Evolutionary conservation across 2,888 invertebrate species (phyloP).

Genomic region (Mythimna lalbum): DNA sequence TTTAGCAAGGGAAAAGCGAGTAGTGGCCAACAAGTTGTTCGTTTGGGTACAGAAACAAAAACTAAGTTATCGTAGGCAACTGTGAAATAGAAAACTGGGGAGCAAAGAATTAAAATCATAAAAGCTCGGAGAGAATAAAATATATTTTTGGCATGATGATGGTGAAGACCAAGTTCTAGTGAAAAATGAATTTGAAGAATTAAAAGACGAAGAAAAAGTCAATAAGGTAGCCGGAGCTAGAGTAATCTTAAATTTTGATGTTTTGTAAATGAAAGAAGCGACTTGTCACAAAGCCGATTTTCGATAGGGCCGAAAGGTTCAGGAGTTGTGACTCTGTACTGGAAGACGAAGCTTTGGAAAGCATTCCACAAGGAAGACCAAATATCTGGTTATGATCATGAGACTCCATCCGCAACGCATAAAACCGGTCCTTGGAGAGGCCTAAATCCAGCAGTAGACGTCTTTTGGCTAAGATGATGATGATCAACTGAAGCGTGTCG

Average conservation of each 20-base stretch:
- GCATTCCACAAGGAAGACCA: no score
- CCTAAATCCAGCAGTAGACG: no score
- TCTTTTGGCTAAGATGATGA: no score
- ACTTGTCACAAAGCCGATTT: no score
- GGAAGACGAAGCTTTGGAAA: no score
- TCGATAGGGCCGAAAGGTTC: no score
- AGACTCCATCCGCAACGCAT: no score
- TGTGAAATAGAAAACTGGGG: constrained; percentile 51
- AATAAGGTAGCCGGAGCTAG: background rate
- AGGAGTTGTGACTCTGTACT: no score
- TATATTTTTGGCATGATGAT: background rate
- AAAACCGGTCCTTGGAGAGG: no score
- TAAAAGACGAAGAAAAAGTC: background rate
- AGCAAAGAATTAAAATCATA: constrained; percentile 55
- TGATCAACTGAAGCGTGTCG: no score
- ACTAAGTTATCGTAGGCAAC: constrained; percentile 62
- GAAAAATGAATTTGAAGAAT: background rate
- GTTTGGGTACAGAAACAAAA: constrained; percentile 64
- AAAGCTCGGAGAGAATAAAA: background rate
- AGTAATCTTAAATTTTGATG: background rate
- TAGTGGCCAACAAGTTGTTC: constrained; percentile 65
- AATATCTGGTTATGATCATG: no score
- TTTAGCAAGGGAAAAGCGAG: constrained; percentile 56
- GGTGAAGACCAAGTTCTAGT: background rate
- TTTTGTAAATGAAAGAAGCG: background rate